Evolutionary conservation across 2,797 vertebrate genomes (phyloP).

Genomic region (Anableps anableps): DNA sequence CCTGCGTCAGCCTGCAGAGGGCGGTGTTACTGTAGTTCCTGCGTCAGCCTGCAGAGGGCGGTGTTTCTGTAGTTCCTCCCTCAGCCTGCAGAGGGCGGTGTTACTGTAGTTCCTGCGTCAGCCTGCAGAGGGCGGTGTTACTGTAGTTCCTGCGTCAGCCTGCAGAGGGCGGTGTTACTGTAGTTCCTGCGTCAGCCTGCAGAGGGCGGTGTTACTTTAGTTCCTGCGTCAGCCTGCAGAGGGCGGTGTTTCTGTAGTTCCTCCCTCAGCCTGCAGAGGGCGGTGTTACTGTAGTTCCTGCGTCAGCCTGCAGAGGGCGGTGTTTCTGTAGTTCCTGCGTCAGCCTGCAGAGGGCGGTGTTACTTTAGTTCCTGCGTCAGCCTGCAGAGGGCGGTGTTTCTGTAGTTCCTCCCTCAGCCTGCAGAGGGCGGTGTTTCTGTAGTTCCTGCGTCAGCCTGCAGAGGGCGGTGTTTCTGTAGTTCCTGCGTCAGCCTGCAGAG

Average conservation of each 20-base stretch:
- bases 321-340: no score
- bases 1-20: neutral
- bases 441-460: neutral
- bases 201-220: neutral
- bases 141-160: neutral
- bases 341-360: neutral
- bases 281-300: no score
- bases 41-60: neutral
- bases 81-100: neutral
- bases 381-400: neutral
- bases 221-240: neutral
- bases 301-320: neutral
- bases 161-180: no score
- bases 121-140: neutral
- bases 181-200: no score
- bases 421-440: neutral
- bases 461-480: neutral
- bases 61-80: neutral
- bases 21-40: neutral
- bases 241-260: neutral
- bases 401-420: neutral
- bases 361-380: neutral
- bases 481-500: neutral
- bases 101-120: no score
- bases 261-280: neutral